Conservation (phyloP, 2,888 invertebrate species). For the Xanthostigma xanthostigma region DNA sequence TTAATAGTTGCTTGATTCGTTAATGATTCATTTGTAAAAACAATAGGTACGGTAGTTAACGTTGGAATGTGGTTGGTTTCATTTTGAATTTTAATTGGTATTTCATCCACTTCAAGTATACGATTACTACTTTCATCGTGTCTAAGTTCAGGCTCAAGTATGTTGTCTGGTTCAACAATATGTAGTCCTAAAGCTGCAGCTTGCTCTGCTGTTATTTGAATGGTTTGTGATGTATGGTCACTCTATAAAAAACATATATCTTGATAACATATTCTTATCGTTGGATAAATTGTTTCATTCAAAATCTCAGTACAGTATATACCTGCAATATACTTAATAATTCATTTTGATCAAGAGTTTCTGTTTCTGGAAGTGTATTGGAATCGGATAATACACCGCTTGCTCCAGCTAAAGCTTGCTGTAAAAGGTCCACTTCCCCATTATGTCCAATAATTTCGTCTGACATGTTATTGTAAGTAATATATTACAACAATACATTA, state of each 20-base stretch:
- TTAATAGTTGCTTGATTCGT: not conserved
- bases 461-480: too few relatives aligned
- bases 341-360: not conserved
- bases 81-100: not conserved
- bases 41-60: not conserved
- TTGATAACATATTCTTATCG: not conserved
- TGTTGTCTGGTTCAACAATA: constrained; percentile 2
- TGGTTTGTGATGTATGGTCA: constrained; percentile 9
- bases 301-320: not conserved
- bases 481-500: too few relatives aligned
- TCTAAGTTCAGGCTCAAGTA: not conserved
- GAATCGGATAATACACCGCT: not conserved
- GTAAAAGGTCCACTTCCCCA: constrained; percentile 3
- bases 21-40: not conserved
- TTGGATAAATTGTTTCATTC: not conserved
- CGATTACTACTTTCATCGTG: not conserved
- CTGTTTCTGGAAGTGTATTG: not conserved
- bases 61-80: not conserved
- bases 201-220: constrained; percentile 11
- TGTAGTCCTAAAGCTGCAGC: constrained; percentile 10
- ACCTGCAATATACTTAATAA: constrained; percentile 3
- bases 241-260: constrained; percentile 5
- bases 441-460: not conserved
- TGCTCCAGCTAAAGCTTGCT: constrained; percentile 4
- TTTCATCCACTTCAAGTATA: not conserved